These are phyloP conservation scores for Notolabrus celidotus DNA, from an alignment of 2,797 vertebrate genomes.

Conservation along the genomic window DNA sequence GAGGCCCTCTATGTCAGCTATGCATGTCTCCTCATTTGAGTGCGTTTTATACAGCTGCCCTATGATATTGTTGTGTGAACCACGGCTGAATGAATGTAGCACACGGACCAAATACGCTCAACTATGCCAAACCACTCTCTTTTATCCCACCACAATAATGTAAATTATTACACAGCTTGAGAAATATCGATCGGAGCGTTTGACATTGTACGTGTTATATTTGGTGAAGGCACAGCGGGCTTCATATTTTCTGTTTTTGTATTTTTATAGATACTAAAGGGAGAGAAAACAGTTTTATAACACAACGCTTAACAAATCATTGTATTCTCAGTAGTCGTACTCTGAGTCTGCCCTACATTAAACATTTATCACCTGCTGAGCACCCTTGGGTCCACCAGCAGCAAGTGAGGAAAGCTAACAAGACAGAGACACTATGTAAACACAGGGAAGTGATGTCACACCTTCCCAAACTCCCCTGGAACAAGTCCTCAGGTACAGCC, in stretches of 20 bases:
- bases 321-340: conserved; percentile 27
- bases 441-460: conserved; percentile 32
- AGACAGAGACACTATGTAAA: conserved; percentile 46
- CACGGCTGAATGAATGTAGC: conserved; percentile 2
- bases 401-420: conserved; percentile 57
- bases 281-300: conserved; percentile 8
- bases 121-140: neutral
- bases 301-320: conserved; percentile 12
- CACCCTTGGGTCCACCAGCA: conserved; percentile 51
- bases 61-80: conserved; percentile 8
- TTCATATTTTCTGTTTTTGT: conserved; percentile 13
- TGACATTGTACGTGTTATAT: conserved; percentile 10
- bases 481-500: conserved; percentile 37
- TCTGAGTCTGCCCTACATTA: conserved; percentile 58
- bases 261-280: conserved; percentile 11
- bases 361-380: conserved; percentile 64
- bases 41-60: conserved; percentile 1
- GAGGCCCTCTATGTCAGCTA: neutral
- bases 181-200: conserved; percentile 21
- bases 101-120: neutral
- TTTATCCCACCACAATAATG: conserved; percentile 12
- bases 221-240: conserved; percentile 4
- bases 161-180: conserved; percentile 3
- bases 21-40: conserved; percentile 11
- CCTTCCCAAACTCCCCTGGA: conserved; percentile 41